Conservation (phyloP, 2,113 vertebrate genomes). For the Serinus canaria region DNA sequence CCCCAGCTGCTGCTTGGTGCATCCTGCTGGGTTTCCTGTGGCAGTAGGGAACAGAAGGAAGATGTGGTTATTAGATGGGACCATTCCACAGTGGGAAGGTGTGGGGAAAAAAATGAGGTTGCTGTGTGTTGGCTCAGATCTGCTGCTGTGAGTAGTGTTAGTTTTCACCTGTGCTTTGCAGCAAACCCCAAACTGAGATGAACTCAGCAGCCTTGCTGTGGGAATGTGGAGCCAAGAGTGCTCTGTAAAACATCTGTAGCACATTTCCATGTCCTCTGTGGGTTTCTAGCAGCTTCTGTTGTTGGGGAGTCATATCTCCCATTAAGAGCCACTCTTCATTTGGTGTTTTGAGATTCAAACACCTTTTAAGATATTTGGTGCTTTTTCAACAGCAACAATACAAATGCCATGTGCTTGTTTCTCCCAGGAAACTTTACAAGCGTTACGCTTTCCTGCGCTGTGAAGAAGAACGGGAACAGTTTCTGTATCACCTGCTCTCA, state of each 20-base stretch:
- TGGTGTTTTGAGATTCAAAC: neutral
- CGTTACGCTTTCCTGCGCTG: slow-evolving; percentile 94
- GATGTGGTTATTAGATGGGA: neutral
- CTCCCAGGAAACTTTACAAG: slow-evolving; percentile 91
- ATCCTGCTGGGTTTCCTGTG: neutral
- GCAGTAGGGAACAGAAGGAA: neutral
- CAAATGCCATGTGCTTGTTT: neutral
- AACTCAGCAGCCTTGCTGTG: neutral
- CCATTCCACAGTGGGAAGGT: neutral
- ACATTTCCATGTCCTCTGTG: accelerated
- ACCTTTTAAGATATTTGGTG: neutral
- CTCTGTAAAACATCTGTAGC: neutral
- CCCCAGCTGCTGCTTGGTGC: neutral
- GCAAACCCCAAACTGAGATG: neutral
- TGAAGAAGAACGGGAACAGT: slow-evolving; percentile 96
- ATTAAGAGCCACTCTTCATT: neutral
- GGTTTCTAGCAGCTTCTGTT: neutral
- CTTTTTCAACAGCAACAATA: neutral
- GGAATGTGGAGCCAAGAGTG: accelerated
- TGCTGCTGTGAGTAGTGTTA: neutral
- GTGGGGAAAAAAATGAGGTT: neutral
- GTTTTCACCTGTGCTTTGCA: neutral
- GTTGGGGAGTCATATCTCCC: neutral
- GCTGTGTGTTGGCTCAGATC: neutral
- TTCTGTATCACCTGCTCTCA: slow-evolving; percentile 93